Base-by-base conservation (phyloP, 2,888 invertebrate genomes). In the Andrena minutula region DNA sequence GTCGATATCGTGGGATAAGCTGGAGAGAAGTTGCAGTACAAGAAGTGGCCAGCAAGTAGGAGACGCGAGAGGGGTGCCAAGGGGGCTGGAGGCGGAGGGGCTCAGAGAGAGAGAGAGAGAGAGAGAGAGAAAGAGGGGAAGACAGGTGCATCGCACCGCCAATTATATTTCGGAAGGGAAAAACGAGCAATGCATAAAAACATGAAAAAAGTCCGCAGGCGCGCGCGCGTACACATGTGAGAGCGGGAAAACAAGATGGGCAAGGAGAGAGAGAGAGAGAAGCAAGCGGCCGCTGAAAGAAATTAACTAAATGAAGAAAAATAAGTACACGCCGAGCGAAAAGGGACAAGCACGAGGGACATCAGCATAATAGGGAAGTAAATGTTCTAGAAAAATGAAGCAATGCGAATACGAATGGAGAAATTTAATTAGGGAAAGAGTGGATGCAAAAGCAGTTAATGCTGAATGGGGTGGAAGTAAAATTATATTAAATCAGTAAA, bases 91-190 rank as follows among this genome's bases (percentile, higher is more conserved):
- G 61, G 10, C 28, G 61, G 64, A 72, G 72, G 83, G 85, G 81
- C 78, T 53, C 26, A 28, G 68, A 47, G 79, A 73, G 32, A 28
- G 68, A 47, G 79, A 73, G 85, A 63, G 75, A 71, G 75, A 88
- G 35, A 28, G 68, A 47, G 79, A 75, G 85, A 63, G 76, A 70
- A 74, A 88, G 89, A 87, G 87, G 89, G 90, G 89, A 89, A 90
- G 93, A 93, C 94, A 94, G 93, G 94, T 93, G 94, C 94, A 93
- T 93, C 93, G 93, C 90, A 92, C 92, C 91, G 93, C 93, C 94
- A 94, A 94, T 94, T 93, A 94, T 93, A 94, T 94, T 93, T 92
- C 90, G 92, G 92, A 87, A 87, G 88, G 86, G 89, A 88, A 90
- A 86, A 89, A 91, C 88, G 84, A 89, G 88, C 85, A 86, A 86